phyloP scores from a whole-genome alignment of 2,888 invertebrate genomes.

The Tupiocoris notatus region DNA sequence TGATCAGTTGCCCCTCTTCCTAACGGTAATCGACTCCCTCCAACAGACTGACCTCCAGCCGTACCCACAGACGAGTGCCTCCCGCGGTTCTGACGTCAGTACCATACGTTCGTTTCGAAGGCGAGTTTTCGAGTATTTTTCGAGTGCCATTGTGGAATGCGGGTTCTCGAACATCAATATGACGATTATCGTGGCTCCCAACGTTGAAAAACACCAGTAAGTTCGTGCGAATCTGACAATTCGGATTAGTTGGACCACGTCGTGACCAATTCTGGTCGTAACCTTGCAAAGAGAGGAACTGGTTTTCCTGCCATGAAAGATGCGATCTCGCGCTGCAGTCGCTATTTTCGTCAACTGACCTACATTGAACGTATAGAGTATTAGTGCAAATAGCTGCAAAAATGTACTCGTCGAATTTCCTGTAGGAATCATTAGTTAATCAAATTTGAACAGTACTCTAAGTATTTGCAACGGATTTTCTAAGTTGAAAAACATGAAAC shows the following conservation, averaged over 20 bases:
- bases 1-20: neutral
- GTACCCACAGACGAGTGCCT: neutral
- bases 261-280: no score
- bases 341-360: no score
- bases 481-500: no score
- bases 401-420: no score
- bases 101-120: neutral
- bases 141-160: conserved; percentile 7
- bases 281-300: neutral
- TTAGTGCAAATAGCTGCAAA: no score
- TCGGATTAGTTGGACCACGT: no score
- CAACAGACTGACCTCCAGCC: neutral
- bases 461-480: no score
- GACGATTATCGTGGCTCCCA: conserved; percentile 25
- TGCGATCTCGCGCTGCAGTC: no score
- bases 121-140: neutral
- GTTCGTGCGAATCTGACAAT: no score
- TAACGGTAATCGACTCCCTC: conserved; percentile 10
- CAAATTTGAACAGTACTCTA: no score
- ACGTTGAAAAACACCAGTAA: conserved; percentile 29
- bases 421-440: no score
- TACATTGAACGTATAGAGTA: no score
- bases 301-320: neutral
- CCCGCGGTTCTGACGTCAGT: conserved; percentile 14
- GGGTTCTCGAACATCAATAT: neutral